Evolutionary conservation across 1,140 invertebrate species (phyloP), one percentile per base, ranked within the genome.

Genomic region (Drosophila kanapiae): DNA sequence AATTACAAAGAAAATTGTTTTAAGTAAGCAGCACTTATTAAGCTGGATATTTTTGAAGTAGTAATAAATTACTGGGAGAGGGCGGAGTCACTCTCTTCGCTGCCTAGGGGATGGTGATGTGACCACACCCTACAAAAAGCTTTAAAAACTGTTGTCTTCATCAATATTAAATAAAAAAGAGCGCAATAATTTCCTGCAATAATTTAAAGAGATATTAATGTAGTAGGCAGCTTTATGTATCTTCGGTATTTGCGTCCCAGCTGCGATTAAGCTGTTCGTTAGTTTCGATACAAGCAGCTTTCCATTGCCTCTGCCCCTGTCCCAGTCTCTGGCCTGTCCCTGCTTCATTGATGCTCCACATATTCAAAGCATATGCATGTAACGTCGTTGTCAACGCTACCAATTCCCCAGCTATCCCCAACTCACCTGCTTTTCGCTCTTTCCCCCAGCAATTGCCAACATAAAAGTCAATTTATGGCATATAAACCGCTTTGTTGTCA

Each of bases 401-500:
- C 58, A 18, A 76, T 38, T 31, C 27, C 14, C 40, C 11, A 35
- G 51, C 51, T 35, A 29, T 35, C 11, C 63, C 9, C 47, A 5
- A 29, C 16, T 27, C 42, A 47, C 47, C 48, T 27, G 23, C 33
- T 40, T 42, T 53, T 63, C 47, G 5, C 31, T 31, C 31, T 31
- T 8, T 31, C 31, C 7, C 35, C 53, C 78, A 56, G 42, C 35
- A 71, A 69, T 48, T 49, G 43, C 42, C 67, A 72, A 77, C 75
- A 82, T 85, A 67, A 82, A 74, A 77, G 82, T 84, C 78, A 85
- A 86, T 86, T 88, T 86, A 77, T 88, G 84, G 77, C 63, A 74
- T 80, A 88, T 86, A 86, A 86, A 87, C 83, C 83, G 83, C 84
- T 86, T 86, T 88, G 83, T 86, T 88, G 84, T 67, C 80, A 65